phyloP scores from a whole-genome alignment of 2,113 vertebrate species.

The Terrapene triunguis region DNA sequence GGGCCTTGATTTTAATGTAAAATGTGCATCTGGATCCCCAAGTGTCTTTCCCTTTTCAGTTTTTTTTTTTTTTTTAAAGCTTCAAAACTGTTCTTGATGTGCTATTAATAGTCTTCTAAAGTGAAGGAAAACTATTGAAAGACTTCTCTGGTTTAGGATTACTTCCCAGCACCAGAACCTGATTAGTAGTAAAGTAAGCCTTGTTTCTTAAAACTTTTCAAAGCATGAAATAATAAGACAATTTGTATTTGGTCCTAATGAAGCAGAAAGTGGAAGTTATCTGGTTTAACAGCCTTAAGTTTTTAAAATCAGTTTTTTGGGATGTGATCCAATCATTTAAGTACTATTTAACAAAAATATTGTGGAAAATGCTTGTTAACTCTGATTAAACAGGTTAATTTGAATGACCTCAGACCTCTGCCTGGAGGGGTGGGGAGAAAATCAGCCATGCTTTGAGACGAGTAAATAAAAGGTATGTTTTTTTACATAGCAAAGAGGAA shows the following conservation, averaged over 20 bases:
- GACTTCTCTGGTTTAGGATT: not conserved
- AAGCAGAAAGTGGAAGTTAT: not conserved
- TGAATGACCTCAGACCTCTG: not conserved
- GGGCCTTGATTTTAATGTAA: not conserved
- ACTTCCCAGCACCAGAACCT: not conserved
- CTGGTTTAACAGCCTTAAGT: not conserved
- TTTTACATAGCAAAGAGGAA: accelerated
- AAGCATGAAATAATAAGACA: not conserved
- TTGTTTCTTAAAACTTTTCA: no score
- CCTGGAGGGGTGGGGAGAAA: not conserved
- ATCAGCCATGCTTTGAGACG: not conserved
- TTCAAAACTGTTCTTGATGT: not conserved
- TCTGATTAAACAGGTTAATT: not conserved
- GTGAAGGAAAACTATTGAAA: not conserved
- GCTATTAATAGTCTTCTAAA: not conserved
- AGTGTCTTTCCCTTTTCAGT: not conserved
- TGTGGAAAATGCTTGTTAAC: not conserved
- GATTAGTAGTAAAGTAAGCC: not conserved
- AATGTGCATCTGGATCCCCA: not conserved
- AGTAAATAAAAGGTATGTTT: not conserved
- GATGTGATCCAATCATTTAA: not conserved
- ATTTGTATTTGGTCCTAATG: not conserved
- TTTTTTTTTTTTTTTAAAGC: not conserved
- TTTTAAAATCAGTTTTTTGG: not conserved
- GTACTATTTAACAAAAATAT: not conserved